Conservation (phyloP, 2,113 vertebrate species). For the Suncus etruscus region DNA sequence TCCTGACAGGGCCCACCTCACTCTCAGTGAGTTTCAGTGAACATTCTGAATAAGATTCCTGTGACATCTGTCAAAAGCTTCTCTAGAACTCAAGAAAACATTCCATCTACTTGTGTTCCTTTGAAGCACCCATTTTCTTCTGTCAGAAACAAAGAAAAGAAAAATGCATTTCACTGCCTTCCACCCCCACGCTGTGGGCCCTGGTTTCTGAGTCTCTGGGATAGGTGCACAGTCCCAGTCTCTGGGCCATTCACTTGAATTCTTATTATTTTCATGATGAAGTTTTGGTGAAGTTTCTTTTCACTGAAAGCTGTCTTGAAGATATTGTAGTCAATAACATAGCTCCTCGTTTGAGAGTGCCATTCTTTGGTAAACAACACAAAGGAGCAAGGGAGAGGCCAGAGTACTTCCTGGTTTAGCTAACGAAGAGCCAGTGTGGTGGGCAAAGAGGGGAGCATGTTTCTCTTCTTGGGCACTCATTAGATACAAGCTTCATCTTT, state of each 20-base stretch:
- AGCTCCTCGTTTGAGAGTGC: constrained; percentile 35
- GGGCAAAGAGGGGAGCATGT: neutral
- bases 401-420: neutral
- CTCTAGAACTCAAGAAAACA: constrained; percentile 69
- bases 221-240: neutral
- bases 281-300: constrained; percentile 57
- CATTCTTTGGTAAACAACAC: constrained; percentile 11
- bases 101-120: constrained; percentile 56
- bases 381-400: neutral
- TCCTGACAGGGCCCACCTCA: neutral
- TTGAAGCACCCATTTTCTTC: constrained; percentile 70
- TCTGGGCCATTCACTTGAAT: neutral
- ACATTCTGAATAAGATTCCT: constrained; percentile 27
- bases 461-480: neutral
- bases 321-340: constrained; percentile 8
- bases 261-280: neutral
- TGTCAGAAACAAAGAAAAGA: constrained; percentile 27
- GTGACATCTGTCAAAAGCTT: constrained; percentile 57
- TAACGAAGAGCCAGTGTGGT: neutral
- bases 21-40: constrained; percentile 4
- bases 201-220: neutral
- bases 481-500: neutral
- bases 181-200: neutral
- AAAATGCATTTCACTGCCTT: constrained; percentile 25
- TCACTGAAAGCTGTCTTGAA: constrained; percentile 30